Conservation (phyloP, 2,797 vertebrate genomes). For the Rhincodon typus region DNA sequence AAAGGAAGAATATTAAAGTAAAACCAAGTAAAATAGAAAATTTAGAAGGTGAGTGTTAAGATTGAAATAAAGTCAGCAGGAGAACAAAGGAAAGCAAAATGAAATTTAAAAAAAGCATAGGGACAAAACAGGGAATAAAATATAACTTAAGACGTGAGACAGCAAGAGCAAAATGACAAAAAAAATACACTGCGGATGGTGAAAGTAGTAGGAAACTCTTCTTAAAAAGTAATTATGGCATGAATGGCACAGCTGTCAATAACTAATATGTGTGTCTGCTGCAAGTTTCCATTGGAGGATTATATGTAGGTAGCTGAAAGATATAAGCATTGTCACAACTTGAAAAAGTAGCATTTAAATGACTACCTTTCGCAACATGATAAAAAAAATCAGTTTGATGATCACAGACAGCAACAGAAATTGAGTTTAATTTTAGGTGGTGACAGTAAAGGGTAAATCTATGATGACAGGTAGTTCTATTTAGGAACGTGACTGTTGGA, state of each 20-base stretch:
- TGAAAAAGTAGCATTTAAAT: slow-evolving; percentile 11
- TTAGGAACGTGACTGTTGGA: neutral
- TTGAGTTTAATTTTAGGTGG: neutral
- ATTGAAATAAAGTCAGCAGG: neutral
- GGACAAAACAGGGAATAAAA: neutral
- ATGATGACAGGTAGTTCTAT: neutral
- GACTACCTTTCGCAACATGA: neutral
- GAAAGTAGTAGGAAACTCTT: neutral
- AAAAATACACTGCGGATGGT: neutral
- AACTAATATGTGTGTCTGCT: neutral
- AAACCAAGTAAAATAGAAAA: neutral
- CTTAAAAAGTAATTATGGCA: neutral
- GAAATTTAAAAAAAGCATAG: neutral
- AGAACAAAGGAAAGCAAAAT: neutral
- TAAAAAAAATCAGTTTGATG: neutral
- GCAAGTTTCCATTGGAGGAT: neutral
- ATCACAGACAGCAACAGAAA: neutral
- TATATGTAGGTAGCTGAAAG: neutral
- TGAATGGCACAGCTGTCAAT: neutral
- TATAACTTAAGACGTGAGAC: neutral
- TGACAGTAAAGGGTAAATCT: neutral
- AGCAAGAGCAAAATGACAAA: neutral
- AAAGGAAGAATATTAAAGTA: neutral
- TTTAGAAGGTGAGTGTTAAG: neutral
- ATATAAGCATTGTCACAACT: neutral